Evolutionary conservation across 2,113 vertebrate genomes (phyloP).

Genomic region (crab-eating macaque (Macaca fascicularis)): DNA sequence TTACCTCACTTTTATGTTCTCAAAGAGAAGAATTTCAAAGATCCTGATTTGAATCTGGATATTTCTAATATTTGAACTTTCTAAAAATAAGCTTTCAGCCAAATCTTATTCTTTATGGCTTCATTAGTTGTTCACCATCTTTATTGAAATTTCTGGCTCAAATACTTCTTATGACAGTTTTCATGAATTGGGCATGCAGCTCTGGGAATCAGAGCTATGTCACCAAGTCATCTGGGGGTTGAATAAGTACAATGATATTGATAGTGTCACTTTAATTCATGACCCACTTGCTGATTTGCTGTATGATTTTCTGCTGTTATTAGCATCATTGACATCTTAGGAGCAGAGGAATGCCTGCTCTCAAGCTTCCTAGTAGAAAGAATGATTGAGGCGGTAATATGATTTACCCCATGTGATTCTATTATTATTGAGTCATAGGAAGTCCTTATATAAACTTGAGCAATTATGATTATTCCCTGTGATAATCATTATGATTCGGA

Average conservation of each 20-base stretch:
- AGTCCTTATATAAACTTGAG: neutral
- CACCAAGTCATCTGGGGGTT: neutral
- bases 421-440: neutral
- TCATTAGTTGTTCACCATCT: conserved; percentile 19
- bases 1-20: neutral
- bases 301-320: neutral
- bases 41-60: neutral
- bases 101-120: conserved; percentile 8
- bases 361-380: neutral
- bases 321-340: neutral
- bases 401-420: neutral
- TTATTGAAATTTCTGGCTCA: conserved; percentile 29
- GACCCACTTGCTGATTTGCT: neutral
- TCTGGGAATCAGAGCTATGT: neutral
- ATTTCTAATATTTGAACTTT: conserved; percentile 32
- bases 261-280: neutral
- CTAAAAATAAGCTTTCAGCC: conserved; percentile 46
- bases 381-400: neutral
- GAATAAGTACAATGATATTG: neutral
- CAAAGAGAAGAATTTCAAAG: neutral
- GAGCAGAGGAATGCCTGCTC: neutral
- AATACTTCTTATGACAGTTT: neutral
- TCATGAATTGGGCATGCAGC: conserved; percentile 26
- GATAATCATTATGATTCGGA: neutral
- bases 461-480: neutral